Evolutionary conservation across 2,888 invertebrate genomes (phyloP).

Genomic region (Dromius quadrimaculatus): DNA sequence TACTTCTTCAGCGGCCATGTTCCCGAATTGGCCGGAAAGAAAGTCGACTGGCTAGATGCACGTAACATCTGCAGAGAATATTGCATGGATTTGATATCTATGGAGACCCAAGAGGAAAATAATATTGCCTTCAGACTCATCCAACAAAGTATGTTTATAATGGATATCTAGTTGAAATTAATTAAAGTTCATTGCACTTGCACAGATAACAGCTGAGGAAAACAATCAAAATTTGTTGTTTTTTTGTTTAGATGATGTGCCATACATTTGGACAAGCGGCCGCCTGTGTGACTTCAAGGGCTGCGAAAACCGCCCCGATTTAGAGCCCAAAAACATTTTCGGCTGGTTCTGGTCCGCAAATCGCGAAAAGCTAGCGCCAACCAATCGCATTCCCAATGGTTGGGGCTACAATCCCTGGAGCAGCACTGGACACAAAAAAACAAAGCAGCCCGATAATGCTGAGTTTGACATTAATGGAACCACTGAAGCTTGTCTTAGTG

Average conservation of each 20-base stretch:
- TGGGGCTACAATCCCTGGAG: conserved; percentile 93
- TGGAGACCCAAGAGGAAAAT: conserved; percentile 92
- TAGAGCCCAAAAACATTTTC: conserved; percentile 86
- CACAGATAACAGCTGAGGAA: no score
- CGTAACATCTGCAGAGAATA: conserved; percentile 92
- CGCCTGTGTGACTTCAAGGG: conserved; percentile 94
- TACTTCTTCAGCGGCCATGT: conserved; percentile 90
- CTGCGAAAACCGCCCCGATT: conserved; percentile 86
- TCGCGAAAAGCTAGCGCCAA: conserved; percentile 86
- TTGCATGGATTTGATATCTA: conserved; percentile 92
- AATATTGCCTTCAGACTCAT: conserved; percentile 90
- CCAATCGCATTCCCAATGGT: conserved; percentile 78
- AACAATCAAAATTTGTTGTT: not conserved
- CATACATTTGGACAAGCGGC: conserved; percentile 94
- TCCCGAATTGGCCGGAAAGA: conserved; percentile 80
- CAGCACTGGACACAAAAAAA: conserved; percentile 90
- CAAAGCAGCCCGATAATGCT: conserved; percentile 89
- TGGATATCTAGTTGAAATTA: no score
- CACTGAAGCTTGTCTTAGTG: conserved; percentile 86
- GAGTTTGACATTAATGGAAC: conserved; percentile 92
- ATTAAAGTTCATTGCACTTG: no score
- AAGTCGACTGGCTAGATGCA: conserved; percentile 91
- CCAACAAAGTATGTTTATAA: conserved; percentile 78
- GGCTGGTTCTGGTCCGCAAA: conserved; percentile 97
- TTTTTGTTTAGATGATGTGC: conserved; percentile 77